A percentile compares a stretch with the other conserved stretches of the same genome.
These are phyloP conservation scores for Hofmannophila pseudospretella DNA, from an alignment of 2,888 invertebrate genomes.

Conservation along the genomic window DNA sequence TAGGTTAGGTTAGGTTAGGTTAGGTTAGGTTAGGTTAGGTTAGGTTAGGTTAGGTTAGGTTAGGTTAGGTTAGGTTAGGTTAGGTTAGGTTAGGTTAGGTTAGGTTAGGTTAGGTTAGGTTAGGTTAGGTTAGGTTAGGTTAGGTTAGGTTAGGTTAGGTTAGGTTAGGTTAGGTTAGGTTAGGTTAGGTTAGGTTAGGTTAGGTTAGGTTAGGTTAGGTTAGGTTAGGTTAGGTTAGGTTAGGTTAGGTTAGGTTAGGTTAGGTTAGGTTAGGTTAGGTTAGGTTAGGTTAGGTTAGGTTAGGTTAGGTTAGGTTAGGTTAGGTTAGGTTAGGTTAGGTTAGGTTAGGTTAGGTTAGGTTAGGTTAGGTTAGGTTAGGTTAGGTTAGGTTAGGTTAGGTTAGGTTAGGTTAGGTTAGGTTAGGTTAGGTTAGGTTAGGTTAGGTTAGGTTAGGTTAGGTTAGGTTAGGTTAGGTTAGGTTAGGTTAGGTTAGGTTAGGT, in stretches of 20 bases:
- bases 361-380: no score
- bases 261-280: no score
- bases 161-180: conserved; percentile 17
- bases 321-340: no score
- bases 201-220: conserved; percentile 17
- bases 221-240: no score
- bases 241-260: no score
- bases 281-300: no score
- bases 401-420: conserved; percentile 5
- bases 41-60: conserved; percentile 17
- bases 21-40: conserved; percentile 17
- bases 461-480: conserved; percentile 14
- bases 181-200: conserved; percentile 17
- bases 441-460: conserved; percentile 10
- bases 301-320: no score
- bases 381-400: conserved; percentile 5
- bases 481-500: conserved; percentile 17
- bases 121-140: conserved; percentile 17
- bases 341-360: not conserved
- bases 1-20: conserved; percentile 17
- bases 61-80: conserved; percentile 17
- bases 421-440: conserved; percentile 14
- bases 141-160: conserved; percentile 16
- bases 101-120: conserved; percentile 17
- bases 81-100: conserved; percentile 17